Base-by-base conservation (phyloP, 1,140 invertebrate species). In the Trachymyrmex septentrionalis region DNA sequence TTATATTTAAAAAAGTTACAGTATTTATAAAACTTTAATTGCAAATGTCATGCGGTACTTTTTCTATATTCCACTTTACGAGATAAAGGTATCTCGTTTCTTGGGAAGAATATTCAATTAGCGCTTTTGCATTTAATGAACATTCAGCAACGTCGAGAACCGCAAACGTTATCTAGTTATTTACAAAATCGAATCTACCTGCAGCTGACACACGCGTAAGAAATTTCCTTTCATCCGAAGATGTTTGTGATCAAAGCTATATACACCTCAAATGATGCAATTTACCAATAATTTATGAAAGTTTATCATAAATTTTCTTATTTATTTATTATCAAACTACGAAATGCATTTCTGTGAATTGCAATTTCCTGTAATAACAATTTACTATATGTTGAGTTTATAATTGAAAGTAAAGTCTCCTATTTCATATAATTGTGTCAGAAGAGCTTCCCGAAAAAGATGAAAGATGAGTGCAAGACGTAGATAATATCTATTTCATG, bases 81-180 rank as follows among this genome's bases (percentile, higher is more conserved):
- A 80, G 57, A n/a, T 38, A 55, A 16, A 2, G 48, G 30, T 81
- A 24, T 69, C 30, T n/a, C 48, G 30, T 71, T 81, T 71, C 64
- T 44, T 71, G 30, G 9, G 9, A 44, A 2, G 30, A 69, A 81
- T 69, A 69, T 69, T 81, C 64, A 81, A 81, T 81, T 81, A 81
- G 16, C 48, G 48, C 21, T 30, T 81, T 81, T 55, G 77, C 48
- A 71, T 81, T 81, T 81, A 81, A 71, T 71, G 77, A 81, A 81
- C 64, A 24, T 30, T 81, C 30, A 38, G 38, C 59, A 44, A n/a
- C 48, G 48, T 34, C 44, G 30, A 21, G 21, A 69, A 55, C 77
- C 77, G 30, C 77, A 69, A 81, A 81, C 77, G 64, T 81, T 81
- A 81, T 81, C 48, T 38, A 71, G 64, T 81, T 81, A 81, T 48